Percentiles rank a stretch among this genome's conserved stretches.
phyloP scores from a whole-genome alignment of 2,888 invertebrate species.

The Byasa hedistus region DNA sequence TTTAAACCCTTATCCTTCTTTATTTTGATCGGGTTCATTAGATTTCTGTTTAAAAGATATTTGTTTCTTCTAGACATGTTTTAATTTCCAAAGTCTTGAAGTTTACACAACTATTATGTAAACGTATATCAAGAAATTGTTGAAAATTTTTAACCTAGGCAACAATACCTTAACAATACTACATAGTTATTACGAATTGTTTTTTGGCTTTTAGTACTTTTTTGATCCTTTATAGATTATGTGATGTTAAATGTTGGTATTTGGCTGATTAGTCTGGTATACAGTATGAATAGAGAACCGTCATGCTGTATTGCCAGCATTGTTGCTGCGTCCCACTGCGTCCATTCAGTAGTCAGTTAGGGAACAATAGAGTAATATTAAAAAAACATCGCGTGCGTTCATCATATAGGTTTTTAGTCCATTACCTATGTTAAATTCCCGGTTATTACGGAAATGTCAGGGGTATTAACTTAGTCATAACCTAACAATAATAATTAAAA shows the following conservation, averaged over 20 bases:
- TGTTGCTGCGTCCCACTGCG: conserved; percentile 4
- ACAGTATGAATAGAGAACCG: conserved; percentile 3
- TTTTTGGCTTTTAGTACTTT: too few relatives aligned
- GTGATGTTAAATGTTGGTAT: background rate
- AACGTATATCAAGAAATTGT: too few relatives aligned
- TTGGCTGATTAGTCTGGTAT: background rate
- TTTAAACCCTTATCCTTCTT: too few relatives aligned
- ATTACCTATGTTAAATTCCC: conserved; percentile 3
- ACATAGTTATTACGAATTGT: too few relatives aligned
- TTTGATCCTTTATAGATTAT: background rate
- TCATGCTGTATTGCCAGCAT: conserved; percentile 1
- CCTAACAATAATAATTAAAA: too few relatives aligned
- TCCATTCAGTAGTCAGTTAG: conserved; percentile 17
- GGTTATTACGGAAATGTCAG: background rate
- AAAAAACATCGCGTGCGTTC: conserved; percentile 16
- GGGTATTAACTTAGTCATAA: background rate
- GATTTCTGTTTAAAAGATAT: too few relatives aligned
- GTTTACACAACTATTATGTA: too few relatives aligned
- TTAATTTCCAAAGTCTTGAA: too few relatives aligned
- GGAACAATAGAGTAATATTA: conserved; percentile 20
- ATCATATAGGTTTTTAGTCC: background rate
- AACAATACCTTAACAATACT: too few relatives aligned
- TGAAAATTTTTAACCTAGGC: too few relatives aligned
- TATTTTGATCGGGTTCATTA: too few relatives aligned
- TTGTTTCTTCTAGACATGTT: too few relatives aligned